A percentile compares a stretch with the other conserved stretches of the same genome.
These are phyloP conservation scores for Shargacucullia verbasci DNA, from an alignment of 2,888 invertebrate species.

Conservation along the genomic window DNA sequence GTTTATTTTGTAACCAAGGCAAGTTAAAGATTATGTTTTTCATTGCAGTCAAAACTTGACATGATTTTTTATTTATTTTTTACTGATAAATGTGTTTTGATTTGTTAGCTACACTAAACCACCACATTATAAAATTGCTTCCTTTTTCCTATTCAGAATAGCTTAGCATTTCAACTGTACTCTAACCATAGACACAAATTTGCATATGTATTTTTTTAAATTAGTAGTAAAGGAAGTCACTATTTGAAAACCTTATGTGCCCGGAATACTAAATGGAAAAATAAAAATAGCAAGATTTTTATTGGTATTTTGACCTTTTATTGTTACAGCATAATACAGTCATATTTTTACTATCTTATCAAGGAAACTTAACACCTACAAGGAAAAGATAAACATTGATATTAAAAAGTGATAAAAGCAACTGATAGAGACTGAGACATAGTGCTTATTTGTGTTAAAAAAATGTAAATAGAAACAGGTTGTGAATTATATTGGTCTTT, in stretches of 20 bases:
- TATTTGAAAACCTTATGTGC: conserved; percentile 23
- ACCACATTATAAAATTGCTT: conserved; percentile 1
- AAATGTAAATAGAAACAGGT: conserved; percentile 8
- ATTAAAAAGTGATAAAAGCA: conserved; percentile 40
- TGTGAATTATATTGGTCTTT: background rate
- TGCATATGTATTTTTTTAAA: conserved; percentile 40
- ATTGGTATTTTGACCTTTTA: conserved; percentile 29
- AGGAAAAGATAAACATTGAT: conserved; percentile 43
- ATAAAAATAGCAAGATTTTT: conserved; percentile 15
- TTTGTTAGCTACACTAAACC: too few species aligned
- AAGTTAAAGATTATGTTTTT: too few species aligned
- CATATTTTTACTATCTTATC: conserved; percentile 39
- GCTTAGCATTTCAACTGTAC: conserved; percentile 29
- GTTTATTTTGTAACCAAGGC: background rate
- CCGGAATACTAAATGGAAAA: conserved; percentile 31
- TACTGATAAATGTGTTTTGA: too few species aligned
- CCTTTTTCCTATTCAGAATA: conserved; percentile 17
- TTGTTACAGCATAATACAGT: conserved; percentile 14
- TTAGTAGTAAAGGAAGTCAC: conserved; percentile 35
- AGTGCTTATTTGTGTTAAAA: conserved; percentile 17
- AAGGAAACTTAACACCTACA: conserved; percentile 20
- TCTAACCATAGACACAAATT: conserved; percentile 39
- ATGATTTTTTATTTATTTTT: too few species aligned
- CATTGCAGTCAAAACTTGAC: too few species aligned
- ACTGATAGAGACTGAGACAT: conserved; percentile 12